phyloP scores from a whole-genome alignment of 1,140 invertebrate species.

The Halotydeus destructor region DNA sequence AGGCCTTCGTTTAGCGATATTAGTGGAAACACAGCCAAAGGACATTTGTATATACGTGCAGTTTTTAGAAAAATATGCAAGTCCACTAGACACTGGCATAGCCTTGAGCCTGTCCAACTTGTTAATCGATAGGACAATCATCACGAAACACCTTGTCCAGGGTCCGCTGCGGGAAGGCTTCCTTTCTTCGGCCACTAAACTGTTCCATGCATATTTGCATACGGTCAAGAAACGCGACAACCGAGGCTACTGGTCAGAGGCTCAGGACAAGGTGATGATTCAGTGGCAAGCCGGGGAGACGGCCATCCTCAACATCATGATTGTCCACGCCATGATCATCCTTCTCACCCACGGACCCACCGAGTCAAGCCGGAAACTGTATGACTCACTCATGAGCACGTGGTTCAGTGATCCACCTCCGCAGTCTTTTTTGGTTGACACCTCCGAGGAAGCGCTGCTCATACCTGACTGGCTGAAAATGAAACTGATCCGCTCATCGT shows the following conservation, averaged over 20 bases:
- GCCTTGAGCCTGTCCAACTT: constrained; percentile 61
- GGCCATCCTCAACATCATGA: constrained; percentile 60
- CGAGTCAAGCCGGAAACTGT: constrained; percentile 24
- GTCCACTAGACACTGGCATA: constrained; percentile 22
- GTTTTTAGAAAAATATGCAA: constrained; percentile 49
- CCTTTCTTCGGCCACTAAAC: constrained; percentile 48
- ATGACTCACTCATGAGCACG: constrained; percentile 43
- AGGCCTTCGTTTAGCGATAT: constrained; percentile 39
- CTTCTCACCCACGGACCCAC: constrained; percentile 43
- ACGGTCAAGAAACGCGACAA: not conserved
- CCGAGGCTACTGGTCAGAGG: not conserved
- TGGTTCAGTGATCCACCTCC: constrained; percentile 36
- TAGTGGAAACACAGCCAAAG: constrained; percentile 65
- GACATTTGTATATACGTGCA: constrained; percentile 70
- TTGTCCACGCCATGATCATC: constrained; percentile 87
- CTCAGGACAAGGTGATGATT: constrained; percentile 36
- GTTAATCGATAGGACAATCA: constrained; percentile 74
- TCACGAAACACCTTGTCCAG: constrained; percentile 39
- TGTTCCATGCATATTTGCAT: constrained; percentile 44
- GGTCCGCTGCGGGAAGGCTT: constrained; percentile 19
- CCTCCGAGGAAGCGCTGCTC: constrained; percentile 59
- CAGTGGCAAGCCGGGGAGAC: constrained; percentile 63
- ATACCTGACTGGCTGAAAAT: constrained; percentile 80
- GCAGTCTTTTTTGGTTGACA: constrained; percentile 56
- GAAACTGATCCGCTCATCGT: constrained; percentile 69